Base-by-base conservation (phyloP, 2,113 vertebrate genomes). In the Campylomormyrus tamandua region DNA sequence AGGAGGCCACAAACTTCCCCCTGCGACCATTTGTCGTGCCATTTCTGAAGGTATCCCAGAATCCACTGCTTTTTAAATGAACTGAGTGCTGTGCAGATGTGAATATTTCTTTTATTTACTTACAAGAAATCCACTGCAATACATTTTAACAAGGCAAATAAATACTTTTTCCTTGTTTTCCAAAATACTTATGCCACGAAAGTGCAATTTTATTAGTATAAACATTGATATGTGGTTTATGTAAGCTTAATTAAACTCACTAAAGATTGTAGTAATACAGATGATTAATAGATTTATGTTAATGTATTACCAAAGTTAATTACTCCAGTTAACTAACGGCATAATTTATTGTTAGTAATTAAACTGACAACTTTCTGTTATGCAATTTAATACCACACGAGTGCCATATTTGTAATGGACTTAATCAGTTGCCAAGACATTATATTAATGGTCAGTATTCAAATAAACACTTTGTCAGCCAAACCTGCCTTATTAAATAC, bases 1-100 rank as follows among this genome's bases (percentile, higher is more conserved):
- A 99, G 97, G 98, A 99, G 97, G 98, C 98, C 94, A 99, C 98
- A 96, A 99, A 99, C 97, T 99, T 99, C 96, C 98, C 98, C 92
- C 97, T 99, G 94, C 97, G 98, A 97, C 98, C 98, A 95, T 99
- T 99, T 95, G 98, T 99, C 96, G 98, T 99, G 93, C 98, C 98
- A 90, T 99, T 99, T 97, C 97, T 99, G 95, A 99, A 99, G 98
- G 98, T 99, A 99, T 92, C 95, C 96, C 95, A 89, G 92, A 96
- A 94, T 97, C 96, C 97, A 96, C 96, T 97, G 97, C 95, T 89
- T 95, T 97, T 97, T 13, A n/a, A 42, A 39, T 39, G 5, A 87
- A 58, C 50, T 94, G 94, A 93, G 93, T 94, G 94, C 95, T 94
- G 95, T 95, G 95, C 96, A 96, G 94, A 96, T 96, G 93, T 95